Evolutionary conservation across 1,140 invertebrate genomes (phyloP).

Genomic region (Polypedilum vanderplanki): DNA sequence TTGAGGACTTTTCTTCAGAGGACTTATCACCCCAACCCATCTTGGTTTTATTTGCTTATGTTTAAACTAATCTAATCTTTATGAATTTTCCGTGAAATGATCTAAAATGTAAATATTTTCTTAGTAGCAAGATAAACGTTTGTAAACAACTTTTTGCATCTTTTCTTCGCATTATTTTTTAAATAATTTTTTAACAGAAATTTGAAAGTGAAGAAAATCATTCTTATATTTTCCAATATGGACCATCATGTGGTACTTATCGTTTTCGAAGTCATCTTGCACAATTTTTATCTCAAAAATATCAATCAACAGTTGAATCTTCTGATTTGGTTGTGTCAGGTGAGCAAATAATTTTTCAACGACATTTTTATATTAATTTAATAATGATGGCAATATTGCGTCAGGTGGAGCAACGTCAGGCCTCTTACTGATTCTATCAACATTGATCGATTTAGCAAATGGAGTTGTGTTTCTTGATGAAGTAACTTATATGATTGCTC

Average conservation of each 20-base stretch:
- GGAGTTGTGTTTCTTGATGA: slow-evolving; percentile 60
- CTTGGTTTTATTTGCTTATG: background rate
- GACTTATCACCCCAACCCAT: slow-evolving; percentile 20
- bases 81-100: background rate
- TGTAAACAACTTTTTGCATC: background rate
- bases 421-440: slow-evolving; percentile 51
- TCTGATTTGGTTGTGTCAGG: slow-evolving; percentile 54
- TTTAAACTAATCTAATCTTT: background rate
- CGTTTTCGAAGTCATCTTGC: slow-evolving; percentile 48
- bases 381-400: slow-evolving; percentile 41
- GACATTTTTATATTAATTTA: no score
- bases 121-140: background rate
- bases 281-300: slow-evolving; percentile 46
- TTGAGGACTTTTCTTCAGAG: slow-evolving; percentile 51
- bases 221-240: slow-evolving; percentile 52
- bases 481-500: slow-evolving; percentile 59
- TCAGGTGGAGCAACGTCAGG: slow-evolving; percentile 59
- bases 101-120: background rate
- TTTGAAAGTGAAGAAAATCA: slow-evolving; percentile 43
- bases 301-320: slow-evolving; percentile 44
- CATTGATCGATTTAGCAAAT: slow-evolving; percentile 48
- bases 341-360: no score
- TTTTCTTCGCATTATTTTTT: background rate
- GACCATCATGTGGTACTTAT: slow-evolving; percentile 46
- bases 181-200: background rate